Conservation (phyloP, 2,888 invertebrate species). For the Dolomedes plantarius region DNA sequence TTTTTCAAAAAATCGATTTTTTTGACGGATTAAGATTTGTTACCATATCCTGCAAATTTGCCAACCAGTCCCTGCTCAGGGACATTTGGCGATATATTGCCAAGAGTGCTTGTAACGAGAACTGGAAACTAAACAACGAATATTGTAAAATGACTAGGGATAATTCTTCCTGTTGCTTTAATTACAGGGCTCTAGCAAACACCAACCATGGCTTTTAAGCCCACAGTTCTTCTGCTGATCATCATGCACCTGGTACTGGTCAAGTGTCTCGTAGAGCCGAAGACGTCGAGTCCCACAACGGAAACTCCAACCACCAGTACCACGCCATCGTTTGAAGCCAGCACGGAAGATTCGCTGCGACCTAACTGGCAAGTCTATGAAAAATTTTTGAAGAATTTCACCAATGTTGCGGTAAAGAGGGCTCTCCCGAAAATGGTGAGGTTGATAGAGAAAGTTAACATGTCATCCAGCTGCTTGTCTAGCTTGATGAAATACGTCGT, state of each 20-base stretch:
- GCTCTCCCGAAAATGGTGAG: slow-evolving; percentile 30
- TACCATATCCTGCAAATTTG: too few relatives aligned
- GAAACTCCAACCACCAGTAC: too few relatives aligned
- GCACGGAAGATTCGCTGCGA: slow-evolving; percentile 7
- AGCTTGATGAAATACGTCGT: slow-evolving; percentile 53
- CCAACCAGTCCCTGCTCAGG: too few relatives aligned
- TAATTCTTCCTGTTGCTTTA: too few relatives aligned
- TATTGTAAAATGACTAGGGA: too few relatives aligned
- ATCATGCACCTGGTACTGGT: neutral
- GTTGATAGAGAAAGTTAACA: slow-evolving; percentile 40
- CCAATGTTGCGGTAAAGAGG: slow-evolving; percentile 31
- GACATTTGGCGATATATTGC: too few relatives aligned
- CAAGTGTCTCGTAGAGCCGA: slow-evolving; percentile 3
- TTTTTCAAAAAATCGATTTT: too few relatives aligned
- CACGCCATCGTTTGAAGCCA: neutral
- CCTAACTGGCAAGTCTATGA: slow-evolving; percentile 43
- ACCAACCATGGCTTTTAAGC: neutral
- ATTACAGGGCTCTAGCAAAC: too few relatives aligned
- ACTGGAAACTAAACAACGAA: too few relatives aligned
- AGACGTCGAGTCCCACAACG: neutral
- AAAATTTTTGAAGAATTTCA: slow-evolving; percentile 48
- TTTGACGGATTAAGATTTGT: too few relatives aligned
- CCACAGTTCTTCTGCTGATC: neutral
- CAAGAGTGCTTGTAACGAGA: too few relatives aligned
- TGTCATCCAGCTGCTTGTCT: slow-evolving; percentile 46